A percentile compares a stretch with the other conserved stretches of the same genome.
Conservation (phyloP, 2,113 vertebrate genomes). For the Gambusia holbrooki region DNA sequence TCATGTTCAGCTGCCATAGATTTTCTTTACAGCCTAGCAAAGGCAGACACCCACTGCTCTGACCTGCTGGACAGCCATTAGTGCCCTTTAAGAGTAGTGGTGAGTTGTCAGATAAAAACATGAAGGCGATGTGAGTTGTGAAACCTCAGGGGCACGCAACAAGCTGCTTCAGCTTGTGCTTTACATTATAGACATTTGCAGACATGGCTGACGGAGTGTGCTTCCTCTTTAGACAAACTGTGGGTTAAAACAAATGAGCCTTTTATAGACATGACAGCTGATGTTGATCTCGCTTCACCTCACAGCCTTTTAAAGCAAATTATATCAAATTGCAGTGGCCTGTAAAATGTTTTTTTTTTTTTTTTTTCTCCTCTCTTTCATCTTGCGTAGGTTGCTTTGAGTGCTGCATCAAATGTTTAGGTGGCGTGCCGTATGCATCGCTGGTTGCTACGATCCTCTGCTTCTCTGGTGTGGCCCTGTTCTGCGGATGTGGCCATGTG, state of each 20-base stretch:
- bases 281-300: background rate
- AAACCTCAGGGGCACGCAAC: background rate
- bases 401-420: slow-evolving; percentile 99
- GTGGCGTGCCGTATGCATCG: slow-evolving; percentile 97
- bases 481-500: slow-evolving; percentile 96
- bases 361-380: slow-evolving; percentile 48
- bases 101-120: slow-evolving; percentile 48
- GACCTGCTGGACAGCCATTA: slow-evolving; percentile 75
- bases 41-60: slow-evolving; percentile 56
- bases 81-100: slow-evolving; percentile 55
- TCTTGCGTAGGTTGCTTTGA: slow-evolving; percentile 92
- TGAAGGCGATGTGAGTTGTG: slow-evolving; percentile 3
- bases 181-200: background rate
- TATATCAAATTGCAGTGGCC: background rate
- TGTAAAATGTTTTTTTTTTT: background rate
- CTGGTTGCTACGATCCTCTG: slow-evolving; percentile 97
- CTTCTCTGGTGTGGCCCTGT: slow-evolving; percentile 96
- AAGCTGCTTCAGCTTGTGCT: background rate
- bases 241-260: slow-evolving; percentile 5
- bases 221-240: background rate
- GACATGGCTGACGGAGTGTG: background rate
- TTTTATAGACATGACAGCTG: slow-evolving; percentile 5
- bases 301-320: background rate
- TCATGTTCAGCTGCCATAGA: slow-evolving; percentile 77
- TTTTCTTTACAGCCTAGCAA: slow-evolving; percentile 75